Base-by-base conservation (phyloP, 2,888 invertebrate genomes). In the Zygothrica quintamaculata region DNA sequence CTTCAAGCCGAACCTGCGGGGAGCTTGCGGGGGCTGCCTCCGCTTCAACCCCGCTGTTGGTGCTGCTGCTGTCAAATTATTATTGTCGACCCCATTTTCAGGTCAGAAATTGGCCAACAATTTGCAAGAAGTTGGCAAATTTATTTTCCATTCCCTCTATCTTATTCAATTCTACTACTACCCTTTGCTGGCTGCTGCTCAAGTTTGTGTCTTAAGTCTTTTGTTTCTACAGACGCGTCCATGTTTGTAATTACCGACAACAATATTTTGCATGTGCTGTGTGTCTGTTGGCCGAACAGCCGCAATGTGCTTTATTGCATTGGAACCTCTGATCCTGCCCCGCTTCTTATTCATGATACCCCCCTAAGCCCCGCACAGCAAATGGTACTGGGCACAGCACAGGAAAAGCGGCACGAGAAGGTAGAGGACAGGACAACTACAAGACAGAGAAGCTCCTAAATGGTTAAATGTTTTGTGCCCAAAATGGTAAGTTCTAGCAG, bases 401-500 rank as follows among this genome's bases (percentile, higher is more conserved):
- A 11, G n/a, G 11, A 33, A 3, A 33, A 9, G 33, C 33, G 11
- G 33, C 3, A 33, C n/a, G 13, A 36, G 13, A 1, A n/a, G n/a
- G 5, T 1, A 29, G 29, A 39, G 39, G 40, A 56, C 34, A n/a
- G 44, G 56, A 42, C 40, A 51, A 33, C 58, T 22, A 80, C 73
- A 79, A 65, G 64, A 64, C 77, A 57, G 56, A 37, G 60, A 53
- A 53, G 70, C 73, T 59, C 39, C 59, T 52, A 78, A 74, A 77
- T 71, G 73, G 77, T 58, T 79, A 74, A 85, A 85, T 77, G 80
- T 70, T 80, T 71, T 61, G 59, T 52, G 58, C 86, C 82, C 70
- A 80, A 82, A 76, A 77, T 77, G 86, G 82, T 61, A 74, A 77
- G 59, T 81, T 82, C 85, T 74, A 73, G 75, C 85, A 82, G 82